phyloP scores from a whole-genome alignment of 2,797 vertebrate genomes.

The Chaunax sp. region DNA sequence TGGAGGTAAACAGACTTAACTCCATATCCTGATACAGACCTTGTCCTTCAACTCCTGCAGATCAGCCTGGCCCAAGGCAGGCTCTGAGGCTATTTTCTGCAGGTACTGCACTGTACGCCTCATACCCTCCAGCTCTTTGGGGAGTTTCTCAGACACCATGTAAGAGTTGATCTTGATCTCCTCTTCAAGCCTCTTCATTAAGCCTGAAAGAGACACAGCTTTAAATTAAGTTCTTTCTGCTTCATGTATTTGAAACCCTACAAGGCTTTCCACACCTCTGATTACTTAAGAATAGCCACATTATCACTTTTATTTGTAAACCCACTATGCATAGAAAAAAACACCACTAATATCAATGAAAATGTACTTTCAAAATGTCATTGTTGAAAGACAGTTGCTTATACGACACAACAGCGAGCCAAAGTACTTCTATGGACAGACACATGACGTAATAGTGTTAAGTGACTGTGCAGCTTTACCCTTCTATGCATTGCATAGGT shows the following conservation, averaged over 20 bases:
- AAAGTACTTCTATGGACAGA: too few species aligned
- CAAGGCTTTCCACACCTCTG: constrained; percentile 1
- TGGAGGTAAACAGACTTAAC: neutral
- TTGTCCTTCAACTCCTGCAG: constrained; percentile 89
- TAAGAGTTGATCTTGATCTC: constrained; percentile 97
- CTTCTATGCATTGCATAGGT: too few species aligned
- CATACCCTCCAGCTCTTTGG: constrained; percentile 91
- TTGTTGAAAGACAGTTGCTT: too few species aligned
- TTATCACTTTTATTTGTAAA: constrained; percentile 6
- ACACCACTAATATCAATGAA: neutral
- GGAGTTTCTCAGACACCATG: constrained; percentile 93
- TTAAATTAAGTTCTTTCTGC: constrained; percentile 13
- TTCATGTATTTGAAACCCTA: neutral
- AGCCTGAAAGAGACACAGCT: constrained; percentile 76
- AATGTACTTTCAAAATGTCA: neutral
- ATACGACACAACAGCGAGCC: too few species aligned
- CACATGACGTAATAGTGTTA: too few species aligned
- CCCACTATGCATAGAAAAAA: neutral
- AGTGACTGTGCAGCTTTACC: too few species aligned
- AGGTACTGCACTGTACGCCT: constrained; percentile 87
- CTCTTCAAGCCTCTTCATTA: constrained; percentile 95
- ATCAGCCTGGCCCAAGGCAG: constrained; percentile 91
- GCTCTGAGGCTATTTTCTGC: constrained; percentile 91
- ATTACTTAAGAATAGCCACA: constrained; percentile 11
- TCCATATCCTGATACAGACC: constrained; percentile 73